Evolutionary conservation across 2,113 vertebrate genomes (phyloP), one percentile per base, ranked within the genome.

Genomic region (Ginglymostoma cirratum): DNA sequence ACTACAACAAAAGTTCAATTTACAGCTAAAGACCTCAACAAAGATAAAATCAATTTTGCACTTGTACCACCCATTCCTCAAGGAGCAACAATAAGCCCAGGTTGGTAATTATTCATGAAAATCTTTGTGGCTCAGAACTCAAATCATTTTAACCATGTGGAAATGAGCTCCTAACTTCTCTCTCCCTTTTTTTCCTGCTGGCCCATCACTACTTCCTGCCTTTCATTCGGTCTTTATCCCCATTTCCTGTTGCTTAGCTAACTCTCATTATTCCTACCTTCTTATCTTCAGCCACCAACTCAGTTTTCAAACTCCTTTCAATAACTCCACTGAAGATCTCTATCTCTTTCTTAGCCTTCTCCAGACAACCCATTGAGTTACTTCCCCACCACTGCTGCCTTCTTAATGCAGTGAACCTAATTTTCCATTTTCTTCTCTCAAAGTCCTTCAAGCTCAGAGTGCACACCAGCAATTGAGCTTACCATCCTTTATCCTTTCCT

Each of bases 1-100:
- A 96, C 96, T 21, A 97, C 97, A 5, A 95, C 97, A 96, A 97
- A 83, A 70, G 61, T 97, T 95, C 96, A 96, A 95, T 96, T 98
- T 93, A 93, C 96, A 0, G 97, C 98, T 72, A 86, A 97, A 96
- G 98, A 98, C 95, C 96, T 97, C 0, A 98, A 98, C 95, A 97
- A 96, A 72, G 98, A 98, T 96, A n/a, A 96, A 27, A 95, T 98
- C 96, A 97, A 95, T 96, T 98, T 97, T 96, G 98, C 97, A 1
- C 96, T 98, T 96, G 96, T 97, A 38, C 96, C 96, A 66, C 97
- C 98, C 48, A 96, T 97, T 65, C 97, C 98, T 85, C 96, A 96
- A 24, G 96, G 96, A 90, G 96, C 97, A 52, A 97, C 97, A 86
- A 97, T 98, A 30, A 96, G 97, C 96, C 97, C 96, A 0, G 96